Evolutionary conservation across 1,140 invertebrate species (phyloP), one percentile per base, ranked within the genome.

Genomic region (Cydia amplana): DNA sequence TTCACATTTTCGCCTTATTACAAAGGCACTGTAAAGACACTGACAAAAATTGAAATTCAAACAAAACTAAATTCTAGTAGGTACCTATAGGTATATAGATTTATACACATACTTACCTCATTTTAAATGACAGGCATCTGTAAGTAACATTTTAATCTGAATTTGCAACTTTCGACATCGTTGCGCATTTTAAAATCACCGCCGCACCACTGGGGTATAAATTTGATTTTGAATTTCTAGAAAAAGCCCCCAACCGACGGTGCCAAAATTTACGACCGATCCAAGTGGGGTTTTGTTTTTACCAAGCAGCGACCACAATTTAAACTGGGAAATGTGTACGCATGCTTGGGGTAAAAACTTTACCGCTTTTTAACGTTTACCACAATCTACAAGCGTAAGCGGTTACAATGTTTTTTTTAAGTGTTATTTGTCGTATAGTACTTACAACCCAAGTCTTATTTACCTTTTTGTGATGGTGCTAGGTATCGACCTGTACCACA

Each of bases 261-360:
- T 77, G 64, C 74, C 72, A 75, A 78, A 81, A 84, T 84, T 81
- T 81, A 81, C 75, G 80, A 79, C 72, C 78, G 72, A 83, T 81
- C 79, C 81, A 76, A 77, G 70, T 78, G 79, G 55, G 55, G 75
- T 74, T 82, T 82, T 81, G 82, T 84, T 84, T 84, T 84, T 79
- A 75, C 77, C 77, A 73, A 83, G 79, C 79, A 79, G 79, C 78
- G 75, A 75, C 80, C 78, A 77, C 75, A 77, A 80, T 79, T 81
- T 82, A 78, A 79, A 79, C 82, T 78, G 79, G 83, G 77, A 82
- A 82, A 82, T 82, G 81, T 81, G 81, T 78, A 79, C 74, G 40
- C 80, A 77, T 80, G 81, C 82, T 82, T 77, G 78, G 76, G 76
- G 49, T 75, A 78, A 75, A 72, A 77, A 73, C 20, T 77, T 82